Conservation (phyloP, 1,140 invertebrate species). For the Plectrocnemia conspersa region DNA sequence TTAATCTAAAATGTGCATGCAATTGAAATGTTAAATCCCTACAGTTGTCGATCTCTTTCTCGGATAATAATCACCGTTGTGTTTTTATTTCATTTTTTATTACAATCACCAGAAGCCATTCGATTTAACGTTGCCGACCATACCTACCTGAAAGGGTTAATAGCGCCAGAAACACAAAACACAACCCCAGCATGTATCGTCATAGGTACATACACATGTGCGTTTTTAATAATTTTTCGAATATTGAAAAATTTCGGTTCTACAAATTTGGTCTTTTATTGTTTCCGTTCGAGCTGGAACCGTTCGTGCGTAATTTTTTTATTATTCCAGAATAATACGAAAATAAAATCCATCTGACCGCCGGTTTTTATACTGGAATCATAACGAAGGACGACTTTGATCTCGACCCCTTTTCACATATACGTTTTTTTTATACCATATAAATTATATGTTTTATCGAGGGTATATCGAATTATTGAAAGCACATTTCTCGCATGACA, state of each 20-base stretch:
- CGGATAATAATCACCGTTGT: no score
- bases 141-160: constrained; percentile 16
- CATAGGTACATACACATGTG: no score
- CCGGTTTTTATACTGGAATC: not conserved
- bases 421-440: not conserved
- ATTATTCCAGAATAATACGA: not conserved
- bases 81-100: constrained; percentile 17
- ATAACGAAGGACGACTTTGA: constrained; percentile 7
- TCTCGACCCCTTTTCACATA: not conserved
- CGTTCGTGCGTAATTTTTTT: not conserved
- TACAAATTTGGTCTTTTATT: constrained; percentile 9
- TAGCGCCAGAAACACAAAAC: constrained; percentile 5
- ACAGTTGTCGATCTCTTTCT: no score
- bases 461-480: not conserved
- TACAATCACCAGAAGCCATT: constrained; percentile 5
- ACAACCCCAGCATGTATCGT: no score
- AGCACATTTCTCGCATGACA: not conserved
- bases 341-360: constrained; percentile 7
- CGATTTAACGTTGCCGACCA: not conserved
- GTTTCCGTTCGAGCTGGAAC: not conserved
- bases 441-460: not conserved
- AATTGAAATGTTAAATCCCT: no score
- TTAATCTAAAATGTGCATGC: no score
- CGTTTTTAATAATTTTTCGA: constrained; percentile 1
- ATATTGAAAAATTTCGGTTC: constrained; percentile 19